Evolutionary conservation across 2,797 vertebrate species (phyloP).

Genomic region (Protonibea diacanthus): DNA sequence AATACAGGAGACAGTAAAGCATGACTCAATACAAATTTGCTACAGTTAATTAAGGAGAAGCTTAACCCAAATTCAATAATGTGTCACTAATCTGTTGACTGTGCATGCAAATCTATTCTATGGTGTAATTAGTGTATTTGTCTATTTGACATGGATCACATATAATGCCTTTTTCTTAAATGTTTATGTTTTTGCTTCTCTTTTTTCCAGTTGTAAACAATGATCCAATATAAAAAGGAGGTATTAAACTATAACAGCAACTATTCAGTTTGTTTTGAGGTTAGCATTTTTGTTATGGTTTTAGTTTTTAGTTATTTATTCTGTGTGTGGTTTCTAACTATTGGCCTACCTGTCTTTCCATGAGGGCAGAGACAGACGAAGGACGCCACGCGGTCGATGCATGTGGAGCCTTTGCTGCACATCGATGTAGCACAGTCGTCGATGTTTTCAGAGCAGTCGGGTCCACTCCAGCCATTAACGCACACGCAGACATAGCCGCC

Average conservation of each 20-base stretch:
- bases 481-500: conserved; percentile 87
- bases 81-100: not conserved
- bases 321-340: not conserved
- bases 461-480: conserved; percentile 89
- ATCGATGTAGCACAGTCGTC: conserved; percentile 85
- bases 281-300: not conserved
- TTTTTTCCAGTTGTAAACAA: not conserved
- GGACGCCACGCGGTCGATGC: conserved; percentile 87
- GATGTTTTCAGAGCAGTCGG: conserved; percentile 88
- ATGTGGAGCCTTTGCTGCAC: conserved; percentile 84
- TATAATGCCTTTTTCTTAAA: not conserved
- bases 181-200: not conserved
- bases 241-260: not conserved
- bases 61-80: conserved; percentile 16
- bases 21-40: not conserved
- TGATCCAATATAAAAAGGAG: not conserved
- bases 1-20: not conserved
- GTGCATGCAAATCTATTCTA: conserved; percentile 11
- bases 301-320: not conserved
- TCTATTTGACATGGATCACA: not conserved
- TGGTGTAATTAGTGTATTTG: not conserved
- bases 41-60: not conserved
- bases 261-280: not conserved
- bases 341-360: conserved; percentile 85
- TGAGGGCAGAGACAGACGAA: conserved; percentile 86